These are phyloP conservation scores for Microchrysa polita DNA, from an alignment of 2,888 invertebrate species.

Conservation along the genomic window DNA sequence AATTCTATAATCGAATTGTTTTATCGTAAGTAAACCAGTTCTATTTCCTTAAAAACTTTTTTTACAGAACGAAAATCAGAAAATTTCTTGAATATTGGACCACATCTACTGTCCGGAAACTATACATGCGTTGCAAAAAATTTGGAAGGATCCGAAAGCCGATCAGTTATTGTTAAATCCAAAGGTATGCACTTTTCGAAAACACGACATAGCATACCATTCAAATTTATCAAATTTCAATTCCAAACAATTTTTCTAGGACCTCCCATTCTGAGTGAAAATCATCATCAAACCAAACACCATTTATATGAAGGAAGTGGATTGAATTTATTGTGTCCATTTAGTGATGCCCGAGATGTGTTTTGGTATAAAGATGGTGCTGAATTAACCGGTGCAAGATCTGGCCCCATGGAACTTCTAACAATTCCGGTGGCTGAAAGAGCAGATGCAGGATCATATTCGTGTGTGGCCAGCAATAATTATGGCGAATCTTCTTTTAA, in stretches of 20 bases:
- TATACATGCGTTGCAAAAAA: constrained; percentile 29
- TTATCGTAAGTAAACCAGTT: no score
- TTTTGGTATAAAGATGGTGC: constrained; percentile 17
- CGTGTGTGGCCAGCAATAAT: constrained; percentile 69
- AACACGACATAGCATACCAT: neutral
- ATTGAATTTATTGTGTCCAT: constrained; percentile 8
- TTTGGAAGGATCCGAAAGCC: neutral
- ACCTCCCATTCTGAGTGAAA: constrained; percentile 11
- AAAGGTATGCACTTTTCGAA: neutral
- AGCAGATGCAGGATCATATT: constrained; percentile 69
- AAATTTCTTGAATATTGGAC: neutral
- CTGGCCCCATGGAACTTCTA: constrained; percentile 15
- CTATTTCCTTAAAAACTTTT: no score
- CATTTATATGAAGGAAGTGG: constrained; percentile 13
- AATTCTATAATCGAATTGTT: no score
- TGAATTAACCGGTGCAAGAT: neutral
- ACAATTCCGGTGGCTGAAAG: constrained; percentile 56
- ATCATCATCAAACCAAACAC: neutral
- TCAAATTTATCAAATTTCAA: neutral
- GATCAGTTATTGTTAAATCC: neutral
- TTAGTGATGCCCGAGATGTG: neutral
- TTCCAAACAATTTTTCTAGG: neutral
- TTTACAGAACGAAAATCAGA: constrained; percentile 1
- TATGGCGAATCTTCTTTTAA: constrained; percentile 62
- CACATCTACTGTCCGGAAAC: constrained; percentile 1